Evolutionary conservation across 1,140 invertebrate species (phyloP).

Genomic region (Teleogryllus occipitalis): DNA sequence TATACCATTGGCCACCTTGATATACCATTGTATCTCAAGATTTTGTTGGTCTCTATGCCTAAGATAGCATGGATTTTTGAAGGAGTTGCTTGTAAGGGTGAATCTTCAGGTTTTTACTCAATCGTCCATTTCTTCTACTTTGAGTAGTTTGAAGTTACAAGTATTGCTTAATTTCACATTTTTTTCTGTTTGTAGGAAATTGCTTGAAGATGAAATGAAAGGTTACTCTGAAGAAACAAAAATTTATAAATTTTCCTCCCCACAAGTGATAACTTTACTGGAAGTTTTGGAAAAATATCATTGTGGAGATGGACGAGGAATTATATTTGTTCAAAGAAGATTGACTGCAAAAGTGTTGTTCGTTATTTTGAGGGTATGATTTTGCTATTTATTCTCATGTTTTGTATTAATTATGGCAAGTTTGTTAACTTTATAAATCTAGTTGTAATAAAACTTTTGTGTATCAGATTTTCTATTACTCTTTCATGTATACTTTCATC

Average conservation of each 20-base stretch:
- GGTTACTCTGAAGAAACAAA: conserved; percentile 15
- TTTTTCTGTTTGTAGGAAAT: conserved; percentile 4
- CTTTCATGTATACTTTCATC: no score
- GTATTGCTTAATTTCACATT: background rate
- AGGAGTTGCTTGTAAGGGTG: no score
- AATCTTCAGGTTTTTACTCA: background rate
- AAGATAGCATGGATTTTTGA: no score
- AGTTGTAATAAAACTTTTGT: no score
- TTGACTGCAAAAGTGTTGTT: conserved; percentile 69
- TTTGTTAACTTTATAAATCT: no score
- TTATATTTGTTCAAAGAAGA: conserved; percentile 75
- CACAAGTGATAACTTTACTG: conserved; percentile 48
- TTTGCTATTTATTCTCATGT: no score
- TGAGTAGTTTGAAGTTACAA: background rate
- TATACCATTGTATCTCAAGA: no score
- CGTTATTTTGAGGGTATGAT: conserved; percentile 52
- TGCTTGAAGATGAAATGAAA: conserved; percentile 9
- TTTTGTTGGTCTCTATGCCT: no score
- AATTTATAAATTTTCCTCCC: conserved; percentile 44
- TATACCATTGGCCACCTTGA: no score
- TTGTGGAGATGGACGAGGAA: conserved; percentile 23
- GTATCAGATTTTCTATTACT: no score
- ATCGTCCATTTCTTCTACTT: background rate
- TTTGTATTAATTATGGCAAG: no score
- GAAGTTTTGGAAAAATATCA: conserved; percentile 38